Conservation (phyloP, 2,113 vertebrate genomes). For the Ammospiza nelsoni region DNA sequence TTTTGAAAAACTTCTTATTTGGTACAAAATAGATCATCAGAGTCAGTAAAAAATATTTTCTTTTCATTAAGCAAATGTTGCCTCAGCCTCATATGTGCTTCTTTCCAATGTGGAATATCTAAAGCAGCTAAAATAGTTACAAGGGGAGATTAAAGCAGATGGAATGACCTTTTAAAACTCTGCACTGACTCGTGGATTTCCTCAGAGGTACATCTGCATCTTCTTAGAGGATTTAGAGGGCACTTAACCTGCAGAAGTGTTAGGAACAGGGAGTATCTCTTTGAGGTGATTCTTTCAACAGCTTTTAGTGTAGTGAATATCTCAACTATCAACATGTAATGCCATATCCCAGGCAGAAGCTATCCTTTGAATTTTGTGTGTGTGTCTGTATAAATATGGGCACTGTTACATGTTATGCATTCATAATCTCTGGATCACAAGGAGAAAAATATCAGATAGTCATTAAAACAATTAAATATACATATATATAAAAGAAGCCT, state of each 20-base stretch:
- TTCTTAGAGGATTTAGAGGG: neutral
- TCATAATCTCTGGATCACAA: neutral
- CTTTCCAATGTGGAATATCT: neutral
- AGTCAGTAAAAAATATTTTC: neutral
- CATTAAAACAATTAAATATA: neutral
- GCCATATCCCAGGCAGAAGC: neutral
- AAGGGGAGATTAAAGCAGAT: neutral
- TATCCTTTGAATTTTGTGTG: neutral
- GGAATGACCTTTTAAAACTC: neutral
- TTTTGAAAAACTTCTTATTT: neutral
- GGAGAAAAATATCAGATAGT: neutral
- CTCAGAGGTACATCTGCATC: neutral
- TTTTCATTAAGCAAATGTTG: neutral
- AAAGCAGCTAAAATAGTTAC: neutral
- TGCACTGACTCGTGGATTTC: neutral
- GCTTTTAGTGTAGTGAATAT: neutral
- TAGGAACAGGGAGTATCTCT: neutral
- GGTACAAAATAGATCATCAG: neutral
- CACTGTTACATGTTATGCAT: too few species aligned
- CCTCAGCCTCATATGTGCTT: neutral
- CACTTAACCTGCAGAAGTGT: neutral
- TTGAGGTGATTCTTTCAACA: neutral
- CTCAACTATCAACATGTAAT: fast-evolving
- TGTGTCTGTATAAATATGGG: neutral
- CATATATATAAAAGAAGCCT: neutral